Base-by-base conservation (phyloP, 2,888 invertebrate genomes). In the Lochmaea capreae region DNA sequence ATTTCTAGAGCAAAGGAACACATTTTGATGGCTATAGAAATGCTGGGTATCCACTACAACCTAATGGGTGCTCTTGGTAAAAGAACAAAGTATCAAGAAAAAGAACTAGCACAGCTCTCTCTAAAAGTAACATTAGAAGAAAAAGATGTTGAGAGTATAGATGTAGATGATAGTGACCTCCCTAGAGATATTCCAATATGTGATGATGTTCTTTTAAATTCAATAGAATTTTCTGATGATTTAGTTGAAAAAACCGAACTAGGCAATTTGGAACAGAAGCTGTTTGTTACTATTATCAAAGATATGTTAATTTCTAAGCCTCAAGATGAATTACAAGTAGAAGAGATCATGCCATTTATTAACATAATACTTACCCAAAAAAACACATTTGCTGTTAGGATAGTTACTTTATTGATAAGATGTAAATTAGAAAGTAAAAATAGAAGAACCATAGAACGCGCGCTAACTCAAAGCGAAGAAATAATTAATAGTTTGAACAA, bases 51-150 rank as follows among this genome's bases (percentile, higher is more conserved):
- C 58, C 90, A 90, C 61, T 87, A 96, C 58, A 90, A 92, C 80
- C 89, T 97, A 5, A 85, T 89, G 88, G 95, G 97, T 79, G 91
- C 94, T 49, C 87, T 98, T 79, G 98, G 98, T 0, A 94, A 95
- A 85, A 90, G 98, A 76, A 99, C 99, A 10, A 94, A 93, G 82
- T 97, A 92, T 85, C 99, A 99, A 86, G 90, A 93, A 80, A 92
- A 92, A 59, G 90, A 93, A 46, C 87, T 96, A 63, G 92, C 99
- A 0, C 99, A 98, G 84, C 89, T 99, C 16, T 91, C 93, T 54
- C 86, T 97, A 0, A 90, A 92, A 80, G 91, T 95, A 65, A 87
- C 88, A 67, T 77, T 90, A 9, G 88, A 88, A 54, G 85, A 87
- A 74, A 85, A 86, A 61, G 81, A 86, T 2, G 86, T 89, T 26